These are phyloP conservation scores for Oncopodura yosiiana DNA, from an alignment of 1,140 invertebrate species.

Conservation along the genomic window DNA sequence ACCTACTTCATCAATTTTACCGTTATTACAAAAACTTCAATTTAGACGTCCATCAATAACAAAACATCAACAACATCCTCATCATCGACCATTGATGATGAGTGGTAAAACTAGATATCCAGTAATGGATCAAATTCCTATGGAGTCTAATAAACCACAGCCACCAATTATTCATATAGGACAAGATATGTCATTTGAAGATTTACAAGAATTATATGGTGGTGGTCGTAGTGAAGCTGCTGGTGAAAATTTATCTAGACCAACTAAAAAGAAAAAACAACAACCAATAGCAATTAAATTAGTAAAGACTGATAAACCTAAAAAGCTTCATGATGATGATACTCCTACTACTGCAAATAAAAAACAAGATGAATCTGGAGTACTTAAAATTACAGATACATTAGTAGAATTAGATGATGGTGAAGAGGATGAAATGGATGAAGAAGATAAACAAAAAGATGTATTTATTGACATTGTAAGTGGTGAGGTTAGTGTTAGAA, in stretches of 20 bases:
- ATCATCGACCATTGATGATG: not conserved
- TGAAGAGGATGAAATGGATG: slow-evolving; percentile 11
- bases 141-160: not conserved
- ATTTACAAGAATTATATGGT: slow-evolving; percentile 4
- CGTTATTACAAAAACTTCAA: not conserved
- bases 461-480: slow-evolving; percentile 33
- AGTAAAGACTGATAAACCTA: too few relatives aligned
- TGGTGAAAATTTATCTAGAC: not conserved
- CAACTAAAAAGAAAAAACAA: slow-evolving; percentile 4
- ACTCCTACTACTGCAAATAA: not conserved
- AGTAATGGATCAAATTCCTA: not conserved
- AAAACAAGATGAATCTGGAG: not conserved
- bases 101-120: slow-evolving; percentile 22
- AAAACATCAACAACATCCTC: not conserved
- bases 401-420: slow-evolving; percentile 15
- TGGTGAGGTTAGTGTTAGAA: slow-evolving; percentile 33
- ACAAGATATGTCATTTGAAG: slow-evolving; percentile 20
- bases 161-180: slow-evolving; percentile 23
- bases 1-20: not conserved
- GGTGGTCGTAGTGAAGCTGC: not conserved
- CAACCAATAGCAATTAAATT: not conserved
- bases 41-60: not conserved
- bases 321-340: too few relatives aligned
- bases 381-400: not conserved
- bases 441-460: slow-evolving; percentile 10